phyloP scores from a whole-genome alignment of 2,888 invertebrate genomes.

The Tetanocera ferruginea region DNA sequence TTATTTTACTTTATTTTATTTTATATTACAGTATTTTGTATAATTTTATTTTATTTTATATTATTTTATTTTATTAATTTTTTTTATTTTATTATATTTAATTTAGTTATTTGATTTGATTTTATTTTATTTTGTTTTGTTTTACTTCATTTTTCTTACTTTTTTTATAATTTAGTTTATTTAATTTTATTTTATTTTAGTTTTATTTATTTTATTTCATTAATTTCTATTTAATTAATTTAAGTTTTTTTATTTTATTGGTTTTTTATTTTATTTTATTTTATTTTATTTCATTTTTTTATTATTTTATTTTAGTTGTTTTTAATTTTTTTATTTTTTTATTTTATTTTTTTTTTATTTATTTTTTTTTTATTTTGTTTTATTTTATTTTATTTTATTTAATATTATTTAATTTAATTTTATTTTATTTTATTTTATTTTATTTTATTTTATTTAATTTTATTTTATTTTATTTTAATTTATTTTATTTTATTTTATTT shows the following conservation, averaged over 20 bases:
- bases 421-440: conserved; percentile 11
- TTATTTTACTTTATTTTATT: background rate
- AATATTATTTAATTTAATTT: no score
- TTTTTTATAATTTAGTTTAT: background rate
- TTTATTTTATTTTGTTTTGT: background rate
- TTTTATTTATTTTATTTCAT: background rate
- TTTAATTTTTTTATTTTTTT: background rate
- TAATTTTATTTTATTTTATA: background rate
- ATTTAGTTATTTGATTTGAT: background rate
- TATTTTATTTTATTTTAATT: background rate
- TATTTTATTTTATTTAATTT: background rate
- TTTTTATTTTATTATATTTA: background rate
- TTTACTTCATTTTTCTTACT: background rate
- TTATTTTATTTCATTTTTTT: conserved; percentile 10
- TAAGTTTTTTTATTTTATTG: background rate
- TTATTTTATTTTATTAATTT: background rate
- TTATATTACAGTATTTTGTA: background rate
- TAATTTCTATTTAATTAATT: background rate
- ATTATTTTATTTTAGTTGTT: no score
- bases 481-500: background rate
- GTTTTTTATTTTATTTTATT: background rate
- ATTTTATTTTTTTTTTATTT: background rate
- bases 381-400: background rate
- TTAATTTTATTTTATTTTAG: background rate
- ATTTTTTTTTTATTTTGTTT: background rate